These are phyloP conservation scores for Paratilapia polleni DNA, from an alignment of 2,113 vertebrate species.

Conservation along the genomic window DNA sequence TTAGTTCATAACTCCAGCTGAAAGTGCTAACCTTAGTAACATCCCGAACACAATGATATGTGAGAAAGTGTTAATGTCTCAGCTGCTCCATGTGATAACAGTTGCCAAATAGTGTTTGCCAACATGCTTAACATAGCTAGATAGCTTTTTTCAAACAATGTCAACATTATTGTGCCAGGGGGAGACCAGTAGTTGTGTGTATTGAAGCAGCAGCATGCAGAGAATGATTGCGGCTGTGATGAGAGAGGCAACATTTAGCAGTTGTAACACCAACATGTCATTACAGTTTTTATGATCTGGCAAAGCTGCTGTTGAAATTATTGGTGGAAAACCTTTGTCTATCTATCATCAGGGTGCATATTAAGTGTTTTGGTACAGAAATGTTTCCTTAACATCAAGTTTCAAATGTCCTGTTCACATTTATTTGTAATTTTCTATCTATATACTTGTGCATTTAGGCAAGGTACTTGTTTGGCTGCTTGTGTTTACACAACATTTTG, in stretches of 20 bases:
- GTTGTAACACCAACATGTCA: slow-evolving; percentile 25
- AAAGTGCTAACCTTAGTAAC: slow-evolving; percentile 7
- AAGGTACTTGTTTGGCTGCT: not conserved
- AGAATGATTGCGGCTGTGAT: slow-evolving; percentile 20
- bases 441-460: too few species aligned
- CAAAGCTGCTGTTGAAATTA: slow-evolving; percentile 5
- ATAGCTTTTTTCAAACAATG: slow-evolving; percentile 24
- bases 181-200: not conserved
- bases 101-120: slow-evolving; percentile 31
- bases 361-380: not conserved
- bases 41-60: slow-evolving; percentile 11
- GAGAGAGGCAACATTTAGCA: slow-evolving; percentile 24
- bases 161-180: slow-evolving; percentile 25
- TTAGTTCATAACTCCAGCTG: not conserved
- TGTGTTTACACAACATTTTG: not conserved
- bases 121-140: slow-evolving; percentile 45
- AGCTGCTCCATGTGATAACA: slow-evolving; percentile 44
- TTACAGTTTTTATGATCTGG: slow-evolving; percentile 39
- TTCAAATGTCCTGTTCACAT: not conserved
- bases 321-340: not conserved
- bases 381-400: not conserved
- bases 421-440: not conserved
- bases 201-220: not conserved
- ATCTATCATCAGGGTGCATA: not conserved
- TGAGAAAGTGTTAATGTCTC: slow-evolving; percentile 44